Percentiles rank a stretch among this genome's conserved stretches.
These are phyloP conservation scores for Cabera pusaria DNA, from an alignment of 2,888 invertebrate species.

Conservation along the genomic window DNA sequence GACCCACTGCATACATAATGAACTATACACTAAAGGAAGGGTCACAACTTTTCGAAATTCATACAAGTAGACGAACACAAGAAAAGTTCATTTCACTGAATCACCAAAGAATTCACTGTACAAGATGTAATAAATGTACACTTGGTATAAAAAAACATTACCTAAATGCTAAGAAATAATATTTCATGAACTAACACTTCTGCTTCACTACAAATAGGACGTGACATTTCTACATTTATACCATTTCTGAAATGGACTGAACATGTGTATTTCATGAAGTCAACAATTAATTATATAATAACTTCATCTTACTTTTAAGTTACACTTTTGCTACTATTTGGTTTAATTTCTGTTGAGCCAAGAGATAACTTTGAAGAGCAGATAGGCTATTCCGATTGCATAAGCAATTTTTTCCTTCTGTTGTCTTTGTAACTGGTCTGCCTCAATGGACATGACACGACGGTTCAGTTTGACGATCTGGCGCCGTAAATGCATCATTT, in stretches of 20 bases:
- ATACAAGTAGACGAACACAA: conserved; percentile 53
- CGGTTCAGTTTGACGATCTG: conserved; percentile 95
- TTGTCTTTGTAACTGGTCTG: conserved; percentile 91
- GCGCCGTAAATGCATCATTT: conserved; percentile 91
- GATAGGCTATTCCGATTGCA: conserved; percentile 92
- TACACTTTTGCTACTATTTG: conserved; percentile 41
- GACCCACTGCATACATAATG: conserved; percentile 54
- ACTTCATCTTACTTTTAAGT: conserved; percentile 67
- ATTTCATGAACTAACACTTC: conserved; percentile 55
- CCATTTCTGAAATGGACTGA: conserved; percentile 43
- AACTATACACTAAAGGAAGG: conserved; percentile 52
- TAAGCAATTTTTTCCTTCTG: conserved; percentile 94
- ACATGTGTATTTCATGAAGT: conserved; percentile 57
- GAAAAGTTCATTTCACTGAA: conserved; percentile 45
- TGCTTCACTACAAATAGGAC: conserved; percentile 47
- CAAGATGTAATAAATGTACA: conserved; percentile 57
- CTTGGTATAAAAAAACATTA: conserved; percentile 64
- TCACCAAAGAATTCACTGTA: conserved; percentile 55
- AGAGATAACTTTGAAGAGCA: conserved; percentile 92
- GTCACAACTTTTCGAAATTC: conserved; percentile 59
- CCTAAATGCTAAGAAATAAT: conserved; percentile 68
- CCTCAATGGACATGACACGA: conserved; percentile 93
- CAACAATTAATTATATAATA: conserved; percentile 56
- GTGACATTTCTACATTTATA: conserved; percentile 48
- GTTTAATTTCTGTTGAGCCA: conserved; percentile 86